A percentile compares a stretch with the other conserved stretches of the same genome.
These are phyloP conservation scores for Ostrea edulis DNA, from an alignment of 1,140 invertebrate genomes.

Conservation along the genomic window DNA sequence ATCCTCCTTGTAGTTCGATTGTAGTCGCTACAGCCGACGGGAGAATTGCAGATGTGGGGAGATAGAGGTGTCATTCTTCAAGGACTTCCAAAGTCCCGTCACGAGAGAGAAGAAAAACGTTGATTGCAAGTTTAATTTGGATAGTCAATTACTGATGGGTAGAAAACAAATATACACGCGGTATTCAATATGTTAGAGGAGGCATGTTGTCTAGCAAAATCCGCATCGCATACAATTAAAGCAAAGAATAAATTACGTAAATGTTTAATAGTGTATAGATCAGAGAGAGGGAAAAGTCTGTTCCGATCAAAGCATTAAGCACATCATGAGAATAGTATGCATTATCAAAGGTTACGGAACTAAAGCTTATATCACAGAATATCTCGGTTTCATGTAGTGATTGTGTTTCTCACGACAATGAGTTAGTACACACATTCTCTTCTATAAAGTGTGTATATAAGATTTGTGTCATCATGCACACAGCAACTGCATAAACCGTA, in stretches of 20 bases:
- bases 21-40: not conserved
- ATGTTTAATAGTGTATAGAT: no score
- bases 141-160: not conserved
- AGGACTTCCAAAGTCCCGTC: not conserved
- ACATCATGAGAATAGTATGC: not conserved
- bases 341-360: no score
- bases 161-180: not conserved
- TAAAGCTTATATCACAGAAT: no score
- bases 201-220: not conserved
- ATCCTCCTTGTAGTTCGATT: not conserved
- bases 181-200: not conserved
- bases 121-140: constrained; percentile 6
- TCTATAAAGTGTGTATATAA: no score
- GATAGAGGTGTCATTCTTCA: constrained; percentile 25
- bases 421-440: no score
- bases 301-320: not conserved
- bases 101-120: not conserved
- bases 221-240: no score
- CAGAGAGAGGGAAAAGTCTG: not conserved
- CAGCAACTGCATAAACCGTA: no score
- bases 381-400: no score
- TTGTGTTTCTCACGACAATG: no score
- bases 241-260: no score
- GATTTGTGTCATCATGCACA: no score
- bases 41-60: not conserved